These are phyloP conservation scores for Drosophila mettleri DNA, from an alignment of 2,888 invertebrate species.

Conservation along the genomic window DNA sequence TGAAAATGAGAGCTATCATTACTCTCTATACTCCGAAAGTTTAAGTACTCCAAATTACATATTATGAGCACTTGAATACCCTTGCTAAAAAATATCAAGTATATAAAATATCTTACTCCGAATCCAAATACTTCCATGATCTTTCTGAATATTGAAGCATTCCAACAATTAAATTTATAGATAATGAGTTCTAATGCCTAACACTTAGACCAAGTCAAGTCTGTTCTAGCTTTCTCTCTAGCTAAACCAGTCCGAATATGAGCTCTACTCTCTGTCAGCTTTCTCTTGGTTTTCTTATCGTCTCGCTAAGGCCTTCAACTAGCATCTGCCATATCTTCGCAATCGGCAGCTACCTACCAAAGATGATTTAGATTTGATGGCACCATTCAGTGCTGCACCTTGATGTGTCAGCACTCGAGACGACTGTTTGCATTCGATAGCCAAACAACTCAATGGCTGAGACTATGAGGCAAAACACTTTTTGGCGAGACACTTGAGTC, in stretches of 20 bases:
- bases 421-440: constrained; percentile 42
- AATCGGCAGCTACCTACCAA: neutral
- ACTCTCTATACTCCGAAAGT: too few species aligned
- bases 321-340: neutral
- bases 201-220: neutral
- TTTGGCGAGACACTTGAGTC: constrained; percentile 28
- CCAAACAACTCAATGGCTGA: constrained; percentile 60
- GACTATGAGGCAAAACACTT: constrained; percentile 36
- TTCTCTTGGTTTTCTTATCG: neutral
- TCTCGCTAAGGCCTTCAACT: neutral
- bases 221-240: neutral
- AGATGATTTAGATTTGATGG: constrained; percentile 11
- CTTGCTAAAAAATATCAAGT: too few species aligned
- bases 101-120: too few species aligned
- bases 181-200: neutral
- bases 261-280: neutral
- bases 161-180: too few species aligned
- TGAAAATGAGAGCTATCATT: too few species aligned
- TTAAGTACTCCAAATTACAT: too few species aligned
- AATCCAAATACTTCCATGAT: neutral
- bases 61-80: too few species aligned
- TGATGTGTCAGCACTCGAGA: constrained; percentile 75
- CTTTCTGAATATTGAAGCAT: too few species aligned
- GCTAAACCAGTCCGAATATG: neutral
- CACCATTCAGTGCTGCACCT: constrained; percentile 48